phyloP scores from a whole-genome alignment of 2,113 vertebrate genomes.

The Sebastes fasciatus region DNA sequence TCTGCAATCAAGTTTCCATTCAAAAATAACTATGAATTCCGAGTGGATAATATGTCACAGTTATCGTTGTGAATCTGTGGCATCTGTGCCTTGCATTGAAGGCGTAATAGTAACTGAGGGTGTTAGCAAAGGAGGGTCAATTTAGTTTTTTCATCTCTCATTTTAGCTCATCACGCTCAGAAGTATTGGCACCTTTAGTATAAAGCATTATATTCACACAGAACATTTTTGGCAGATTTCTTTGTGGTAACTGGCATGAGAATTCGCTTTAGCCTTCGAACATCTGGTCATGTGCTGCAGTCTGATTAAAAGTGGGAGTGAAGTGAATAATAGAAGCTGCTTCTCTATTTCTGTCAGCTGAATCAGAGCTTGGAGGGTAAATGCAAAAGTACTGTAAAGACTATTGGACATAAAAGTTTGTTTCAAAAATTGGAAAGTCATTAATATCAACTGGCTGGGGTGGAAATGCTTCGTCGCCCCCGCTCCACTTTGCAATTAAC shows the following conservation, averaged over 20 bases:
- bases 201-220: background rate
- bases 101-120: background rate
- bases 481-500: background rate
- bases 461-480: background rate
- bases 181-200: background rate
- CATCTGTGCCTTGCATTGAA: background rate
- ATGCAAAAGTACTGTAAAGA: background rate
- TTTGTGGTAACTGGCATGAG: background rate
- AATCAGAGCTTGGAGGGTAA: background rate
- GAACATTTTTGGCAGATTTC: background rate
- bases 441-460: background rate
- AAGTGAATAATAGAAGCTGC: background rate
- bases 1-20: background rate
- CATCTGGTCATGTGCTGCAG: background rate
- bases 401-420: background rate
- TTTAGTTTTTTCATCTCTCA: too few relatives aligned
- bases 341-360: conserved; percentile 2
- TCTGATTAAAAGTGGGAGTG: background rate
- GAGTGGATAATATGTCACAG: too few relatives aligned
- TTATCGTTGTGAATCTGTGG: background rate
- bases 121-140: background rate
- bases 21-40: background rate
- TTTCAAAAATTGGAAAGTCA: background rate
- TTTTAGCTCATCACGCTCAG: too few relatives aligned
- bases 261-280: background rate